A percentile compares a stretch with the other conserved stretches of the same genome.
Conservation (phyloP, 2,113 vertebrate species). For the Heteronetta atricapilla region DNA sequence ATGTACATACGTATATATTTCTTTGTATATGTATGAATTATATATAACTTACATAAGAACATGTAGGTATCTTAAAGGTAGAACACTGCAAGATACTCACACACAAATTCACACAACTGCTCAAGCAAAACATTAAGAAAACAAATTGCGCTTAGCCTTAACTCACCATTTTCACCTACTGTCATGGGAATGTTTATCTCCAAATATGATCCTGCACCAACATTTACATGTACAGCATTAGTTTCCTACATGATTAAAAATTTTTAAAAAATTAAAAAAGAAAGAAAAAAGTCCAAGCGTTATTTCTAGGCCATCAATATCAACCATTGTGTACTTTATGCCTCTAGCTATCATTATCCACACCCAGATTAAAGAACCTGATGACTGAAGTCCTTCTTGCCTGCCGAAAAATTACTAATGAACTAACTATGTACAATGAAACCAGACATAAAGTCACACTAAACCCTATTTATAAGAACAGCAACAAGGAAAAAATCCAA, state of each 20-base stretch:
- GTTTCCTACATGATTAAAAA: slow-evolving; percentile 84
- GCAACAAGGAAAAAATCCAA: neutral
- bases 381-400: neutral
- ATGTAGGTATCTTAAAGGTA: neutral
- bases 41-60: neutral
- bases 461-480: neutral
- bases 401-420: neutral
- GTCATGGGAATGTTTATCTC: slow-evolving; percentile 99
- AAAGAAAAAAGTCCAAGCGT: neutral
- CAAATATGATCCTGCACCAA: slow-evolving; percentile 98
- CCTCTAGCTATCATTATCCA: neutral
- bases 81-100: neutral
- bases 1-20: neutral
- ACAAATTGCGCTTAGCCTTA: neutral
- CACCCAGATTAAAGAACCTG: neutral
- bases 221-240: slow-evolving; percentile 98
- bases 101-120: neutral
- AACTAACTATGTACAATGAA: neutral
- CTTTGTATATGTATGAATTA: neutral
- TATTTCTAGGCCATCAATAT: neutral
- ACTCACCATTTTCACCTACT: slow-evolving; percentile 90
- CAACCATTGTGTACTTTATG: neutral
- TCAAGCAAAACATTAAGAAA: neutral
- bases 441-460: neutral
- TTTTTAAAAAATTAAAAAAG: no score